A percentile compares a stretch with the other conserved stretches of the same genome.
Conservation (phyloP, 2,888 invertebrate species). For the Nomada fucata region DNA sequence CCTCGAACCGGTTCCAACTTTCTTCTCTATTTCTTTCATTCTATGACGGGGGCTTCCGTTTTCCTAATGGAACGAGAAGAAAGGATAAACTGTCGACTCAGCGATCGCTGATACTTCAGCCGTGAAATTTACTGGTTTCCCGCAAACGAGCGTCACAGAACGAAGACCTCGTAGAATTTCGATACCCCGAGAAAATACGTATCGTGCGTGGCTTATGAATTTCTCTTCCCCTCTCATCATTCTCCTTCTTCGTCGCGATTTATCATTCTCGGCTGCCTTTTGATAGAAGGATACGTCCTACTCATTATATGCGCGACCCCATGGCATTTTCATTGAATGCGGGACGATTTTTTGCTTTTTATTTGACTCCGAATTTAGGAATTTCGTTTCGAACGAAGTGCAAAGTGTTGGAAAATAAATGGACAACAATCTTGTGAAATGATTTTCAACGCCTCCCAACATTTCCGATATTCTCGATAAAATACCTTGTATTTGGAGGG, state of each 20-base stretch:
- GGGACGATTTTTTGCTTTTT: neutral
- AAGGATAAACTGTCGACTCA: conserved; percentile 55
- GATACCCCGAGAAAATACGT: conserved; percentile 28
- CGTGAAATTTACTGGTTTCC: conserved; percentile 50
- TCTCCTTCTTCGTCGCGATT: neutral
- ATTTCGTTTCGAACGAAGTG: no score
- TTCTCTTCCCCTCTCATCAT: neutral
- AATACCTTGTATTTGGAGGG: neutral
- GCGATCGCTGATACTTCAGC: conserved; percentile 51
- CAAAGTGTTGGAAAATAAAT: no score
- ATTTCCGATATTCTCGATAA: no score
- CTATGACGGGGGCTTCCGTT: conserved; percentile 33
- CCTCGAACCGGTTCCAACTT: conserved; percentile 26
- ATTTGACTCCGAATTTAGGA: neutral
- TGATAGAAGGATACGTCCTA: neutral
- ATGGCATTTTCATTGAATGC: neutral
- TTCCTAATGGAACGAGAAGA: conserved; percentile 48
- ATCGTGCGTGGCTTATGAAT: conserved; percentile 18
- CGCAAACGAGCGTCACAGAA: neutral
- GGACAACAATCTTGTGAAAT: no score
- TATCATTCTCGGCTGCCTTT: neutral
- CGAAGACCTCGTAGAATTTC: conserved; percentile 15
- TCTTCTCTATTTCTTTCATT: conserved; percentile 3
- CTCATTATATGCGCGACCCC: neutral
- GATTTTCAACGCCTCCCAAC: no score